phyloP scores from a whole-genome alignment of 2,113 vertebrate species.

The Chaetodon trifascialis region DNA sequence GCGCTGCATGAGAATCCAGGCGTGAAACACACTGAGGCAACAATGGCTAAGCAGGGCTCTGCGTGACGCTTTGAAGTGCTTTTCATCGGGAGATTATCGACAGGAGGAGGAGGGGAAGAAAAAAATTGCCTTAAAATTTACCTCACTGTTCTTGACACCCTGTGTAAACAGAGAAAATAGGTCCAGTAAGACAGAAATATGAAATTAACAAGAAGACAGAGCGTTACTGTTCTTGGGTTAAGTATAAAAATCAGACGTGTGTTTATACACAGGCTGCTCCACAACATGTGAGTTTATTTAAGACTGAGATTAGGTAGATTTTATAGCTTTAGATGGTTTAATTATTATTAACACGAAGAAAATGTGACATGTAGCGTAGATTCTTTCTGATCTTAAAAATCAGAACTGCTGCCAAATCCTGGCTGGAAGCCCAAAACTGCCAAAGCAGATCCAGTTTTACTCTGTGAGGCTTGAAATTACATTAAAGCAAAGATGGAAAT shows the following conservation, averaged over 20 bases:
- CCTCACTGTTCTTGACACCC: slow-evolving; percentile 18
- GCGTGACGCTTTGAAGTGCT: slow-evolving; percentile 65
- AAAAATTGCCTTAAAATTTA: slow-evolving; percentile 43
- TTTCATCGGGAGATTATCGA: slow-evolving; percentile 69
- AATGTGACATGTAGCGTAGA: neutral
- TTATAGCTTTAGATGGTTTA: slow-evolving; percentile 6
- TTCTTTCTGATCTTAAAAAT: slow-evolving; percentile 19
- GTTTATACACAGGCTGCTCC: neutral
- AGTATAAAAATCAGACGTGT: neutral
- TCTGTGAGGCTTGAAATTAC: neutral
- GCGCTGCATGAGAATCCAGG: slow-evolving; percentile 53
- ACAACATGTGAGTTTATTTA: slow-evolving; percentile 22
- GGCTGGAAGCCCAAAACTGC: neutral
- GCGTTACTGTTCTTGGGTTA: neutral
- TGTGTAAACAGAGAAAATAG: slow-evolving; percentile 33
- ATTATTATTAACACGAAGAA: neutral
- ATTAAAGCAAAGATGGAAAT: slow-evolving; percentile 5
- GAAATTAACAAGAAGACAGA: slow-evolving; percentile 24
- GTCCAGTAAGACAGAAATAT: slow-evolving; percentile 24
- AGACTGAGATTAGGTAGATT: slow-evolving; percentile 1
- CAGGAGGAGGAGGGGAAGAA: slow-evolving; percentile 29
- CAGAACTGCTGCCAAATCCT: neutral
- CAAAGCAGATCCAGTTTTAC: neutral
- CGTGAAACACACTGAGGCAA: slow-evolving; percentile 62
- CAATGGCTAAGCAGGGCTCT: slow-evolving; percentile 47